These are phyloP conservation scores for Drosophila acutilabella DNA, from an alignment of 2,888 invertebrate species.

Conservation along the genomic window DNA sequence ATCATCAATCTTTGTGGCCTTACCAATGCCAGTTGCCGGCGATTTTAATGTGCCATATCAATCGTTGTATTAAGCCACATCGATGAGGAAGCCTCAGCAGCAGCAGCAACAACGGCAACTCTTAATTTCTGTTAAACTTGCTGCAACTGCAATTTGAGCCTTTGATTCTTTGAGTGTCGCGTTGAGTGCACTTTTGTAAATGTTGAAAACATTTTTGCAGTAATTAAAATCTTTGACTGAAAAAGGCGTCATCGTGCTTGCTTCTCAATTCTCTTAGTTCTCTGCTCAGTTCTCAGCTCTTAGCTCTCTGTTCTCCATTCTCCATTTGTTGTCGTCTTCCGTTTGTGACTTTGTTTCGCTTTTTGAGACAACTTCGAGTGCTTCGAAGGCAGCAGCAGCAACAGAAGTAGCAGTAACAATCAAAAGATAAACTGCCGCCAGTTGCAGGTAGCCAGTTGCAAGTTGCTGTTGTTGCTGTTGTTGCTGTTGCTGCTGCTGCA, in stretches of 20 bases:
- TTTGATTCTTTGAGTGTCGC: conserved; percentile 21
- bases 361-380: conserved; percentile 61
- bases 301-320: conserved; percentile 4
- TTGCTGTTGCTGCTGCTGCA: conserved; percentile 50
- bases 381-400: conserved; percentile 43
- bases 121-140: conserved; percentile 73
- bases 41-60: conserved; percentile 75
- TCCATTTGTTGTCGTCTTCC: conserved; percentile 25
- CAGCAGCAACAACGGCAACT: conserved; percentile 36
- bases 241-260: conserved; percentile 66
- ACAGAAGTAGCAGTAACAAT: conserved; percentile 62
- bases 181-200: conserved; percentile 60
- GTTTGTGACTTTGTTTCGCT: conserved; percentile 71
- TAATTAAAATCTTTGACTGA: conserved; percentile 76
- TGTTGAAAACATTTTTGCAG: conserved; percentile 67
- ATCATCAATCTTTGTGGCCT: conserved; percentile 72
- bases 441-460: conserved; percentile 48
- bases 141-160: conserved; percentile 14
- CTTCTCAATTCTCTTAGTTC: conserved; percentile 3
- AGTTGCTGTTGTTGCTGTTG: conserved; percentile 20
- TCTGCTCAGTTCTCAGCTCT: not conserved
- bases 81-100: conserved; percentile 27
- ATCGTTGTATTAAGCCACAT: conserved; percentile 70
- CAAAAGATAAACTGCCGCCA: conserved; percentile 79
- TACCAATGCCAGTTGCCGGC: conserved; percentile 69